phyloP scores from a whole-genome alignment of 2,888 invertebrate genomes.

The Drosophila neotestacea region DNA sequence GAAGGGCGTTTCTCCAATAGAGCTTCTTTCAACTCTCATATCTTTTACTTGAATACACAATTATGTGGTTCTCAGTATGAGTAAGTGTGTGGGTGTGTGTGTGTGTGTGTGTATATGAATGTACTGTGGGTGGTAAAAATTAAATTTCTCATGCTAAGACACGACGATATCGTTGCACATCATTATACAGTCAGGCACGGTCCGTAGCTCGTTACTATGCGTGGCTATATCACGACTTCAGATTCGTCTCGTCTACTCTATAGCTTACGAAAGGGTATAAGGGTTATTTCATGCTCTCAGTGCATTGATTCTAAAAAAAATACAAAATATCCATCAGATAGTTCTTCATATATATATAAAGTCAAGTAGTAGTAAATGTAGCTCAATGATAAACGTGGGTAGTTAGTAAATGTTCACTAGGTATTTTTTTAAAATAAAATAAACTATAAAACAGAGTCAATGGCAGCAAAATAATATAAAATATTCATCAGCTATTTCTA shows the following conservation, averaged over 20 bases:
- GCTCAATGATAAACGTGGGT: too few species aligned
- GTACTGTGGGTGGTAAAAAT: constrained; percentile 51
- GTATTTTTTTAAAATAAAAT: too few species aligned
- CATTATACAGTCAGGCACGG: constrained; percentile 68
- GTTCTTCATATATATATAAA: background rate
- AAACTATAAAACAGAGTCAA: too few species aligned
- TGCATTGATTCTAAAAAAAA: background rate
- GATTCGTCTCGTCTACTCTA: constrained; percentile 53
- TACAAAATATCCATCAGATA: background rate
- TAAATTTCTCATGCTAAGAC: constrained; percentile 73
- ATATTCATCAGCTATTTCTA: too few species aligned
- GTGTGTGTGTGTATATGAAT: constrained; percentile 26
- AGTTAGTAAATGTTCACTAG: too few species aligned
- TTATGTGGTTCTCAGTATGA: constrained; percentile 55
- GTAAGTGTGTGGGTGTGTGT: background rate
- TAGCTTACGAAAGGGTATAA: constrained; percentile 12
- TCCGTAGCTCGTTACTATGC: constrained; percentile 67
- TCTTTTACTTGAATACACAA: constrained; percentile 79
- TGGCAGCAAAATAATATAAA: too few species aligned
- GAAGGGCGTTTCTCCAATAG: constrained; percentile 43
- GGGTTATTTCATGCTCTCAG: background rate
- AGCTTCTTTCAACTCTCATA: constrained; percentile 72
- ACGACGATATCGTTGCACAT: constrained; percentile 67
- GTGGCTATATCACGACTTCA: constrained; percentile 63
- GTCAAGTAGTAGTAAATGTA: too few species aligned